Base-by-base conservation (phyloP, 2,888 invertebrate genomes). In the Strigamia maritima region DNA sequence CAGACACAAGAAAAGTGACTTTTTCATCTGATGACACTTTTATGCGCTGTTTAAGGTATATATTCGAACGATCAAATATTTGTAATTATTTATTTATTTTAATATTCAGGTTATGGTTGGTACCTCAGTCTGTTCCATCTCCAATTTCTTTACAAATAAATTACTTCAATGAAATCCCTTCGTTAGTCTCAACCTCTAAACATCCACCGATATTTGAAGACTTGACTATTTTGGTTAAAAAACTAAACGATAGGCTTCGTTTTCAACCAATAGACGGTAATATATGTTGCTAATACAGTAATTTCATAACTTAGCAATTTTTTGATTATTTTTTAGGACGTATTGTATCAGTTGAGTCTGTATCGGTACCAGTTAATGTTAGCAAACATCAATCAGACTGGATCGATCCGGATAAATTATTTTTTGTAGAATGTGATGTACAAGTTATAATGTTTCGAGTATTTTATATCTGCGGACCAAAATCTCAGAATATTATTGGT, bases 321-420 rank as follows among this genome's bases (percentile, higher is more conserved):
- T 44, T 44, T 44, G 31, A 31, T 60, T 60, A 19, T 12, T 16
- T 54, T 38, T 44, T 44, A 60, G 60, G 60, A 2, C 60, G 24
- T 2, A 10, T 60, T 19, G 8, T 60, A 10, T 22, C 19, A 4
- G 60, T 60, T 60, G 60, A 60, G 19, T 60, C 60, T 8, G 10
- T 60, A n/a, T 60, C 60, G n/a, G 24, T 60, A 19, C 60, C 60
- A 19, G 19, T 19, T 16, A 60, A 60, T 19, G 22, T 19, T 2
- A 60, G 22, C n/a, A 60, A 60, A 60, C 60, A 60, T 60, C n/a
- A 60, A 19, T 60, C 60, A 1, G 60, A 60, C n/a, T 60, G 60
- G 60, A 4, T 60, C 6, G 60, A 60, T 24, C 22, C 60, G 10
- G 60, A 60, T 24, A 60, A 60, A 60, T 10, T 60, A 22, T 60